phyloP scores from a whole-genome alignment of 2,113 vertebrate species.

The Ginglymostoma cirratum region DNA sequence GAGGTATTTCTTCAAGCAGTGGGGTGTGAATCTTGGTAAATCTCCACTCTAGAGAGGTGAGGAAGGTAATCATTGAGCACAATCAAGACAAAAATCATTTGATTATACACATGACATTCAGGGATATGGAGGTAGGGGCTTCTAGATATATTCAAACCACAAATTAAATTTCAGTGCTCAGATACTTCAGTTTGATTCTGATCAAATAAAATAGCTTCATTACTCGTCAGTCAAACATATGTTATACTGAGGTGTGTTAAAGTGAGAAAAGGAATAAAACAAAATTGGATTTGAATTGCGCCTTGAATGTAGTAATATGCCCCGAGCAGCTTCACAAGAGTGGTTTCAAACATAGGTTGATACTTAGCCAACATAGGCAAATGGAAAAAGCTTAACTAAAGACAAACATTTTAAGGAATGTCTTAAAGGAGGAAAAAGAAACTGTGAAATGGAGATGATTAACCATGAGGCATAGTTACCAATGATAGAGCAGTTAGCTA shows the following conservation, averaged over 20 bases:
- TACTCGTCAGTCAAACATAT: neutral
- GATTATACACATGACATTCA: too few species aligned
- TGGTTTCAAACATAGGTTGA: neutral
- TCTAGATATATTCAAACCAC: neutral
- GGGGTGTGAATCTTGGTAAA: too few species aligned
- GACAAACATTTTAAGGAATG: neutral
- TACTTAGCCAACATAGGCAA: too few species aligned
- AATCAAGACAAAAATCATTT: too few species aligned
- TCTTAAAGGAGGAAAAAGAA: neutral
- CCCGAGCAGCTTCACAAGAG: neutral
- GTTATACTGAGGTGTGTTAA: too few species aligned
- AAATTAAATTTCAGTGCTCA: neutral
- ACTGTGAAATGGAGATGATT: neutral
- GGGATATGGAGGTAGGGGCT: neutral
- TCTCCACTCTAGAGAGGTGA: too few species aligned
- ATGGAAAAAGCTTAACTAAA: too few species aligned
- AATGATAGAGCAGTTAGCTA: neutral
- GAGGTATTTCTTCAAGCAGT: too few species aligned
- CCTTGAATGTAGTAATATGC: neutral
- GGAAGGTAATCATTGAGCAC: too few species aligned
- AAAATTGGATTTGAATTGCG: neutral
- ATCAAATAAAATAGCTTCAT: neutral
- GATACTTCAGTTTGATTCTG: neutral
- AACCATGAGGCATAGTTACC: neutral
- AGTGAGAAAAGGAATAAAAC: neutral